A percentile compares a stretch with the other conserved stretches of the same genome.
Conservation (phyloP, 2,797 vertebrate genomes). For the Acanthopagrus latus region DNA sequence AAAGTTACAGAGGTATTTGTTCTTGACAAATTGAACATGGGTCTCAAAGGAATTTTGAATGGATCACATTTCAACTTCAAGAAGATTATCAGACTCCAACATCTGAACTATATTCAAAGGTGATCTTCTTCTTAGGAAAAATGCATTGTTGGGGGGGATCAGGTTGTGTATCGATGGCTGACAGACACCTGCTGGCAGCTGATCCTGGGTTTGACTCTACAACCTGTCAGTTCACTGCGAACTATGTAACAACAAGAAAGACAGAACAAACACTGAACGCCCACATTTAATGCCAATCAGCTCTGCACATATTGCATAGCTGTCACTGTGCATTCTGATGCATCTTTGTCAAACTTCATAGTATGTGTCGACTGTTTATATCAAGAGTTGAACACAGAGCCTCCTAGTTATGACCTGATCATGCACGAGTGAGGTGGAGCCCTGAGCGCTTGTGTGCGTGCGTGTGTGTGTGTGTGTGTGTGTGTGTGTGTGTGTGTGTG, state of each 20-base stretch:
- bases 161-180: constrained; percentile 7
- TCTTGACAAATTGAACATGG: too few species aligned
- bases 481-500: constrained; percentile 13
- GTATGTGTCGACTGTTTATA: constrained; percentile 35
- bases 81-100: not conserved
- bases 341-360: constrained; percentile 31
- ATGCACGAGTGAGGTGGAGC: constrained; percentile 28
- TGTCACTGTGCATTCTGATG: constrained; percentile 33
- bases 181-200: constrained; percentile 56
- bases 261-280: constrained; percentile 46
- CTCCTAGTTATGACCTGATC: constrained; percentile 35
- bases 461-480: constrained; percentile 22
- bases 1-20: too few species aligned
- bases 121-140: not conserved
- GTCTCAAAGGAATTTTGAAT: not conserved
- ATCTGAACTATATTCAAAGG: not conserved
- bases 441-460: constrained; percentile 8
- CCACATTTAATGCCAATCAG: constrained; percentile 51
- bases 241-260: constrained; percentile 53
- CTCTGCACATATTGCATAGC: constrained; percentile 31
- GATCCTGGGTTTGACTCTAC: constrained; percentile 52
- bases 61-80: not conserved
- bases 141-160: not conserved
- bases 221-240: constrained; percentile 51
- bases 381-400: constrained; percentile 18